Evolutionary conservation across 2,888 invertebrate species (phyloP).

Genomic region (Dicranocentrus wangi): DNA sequence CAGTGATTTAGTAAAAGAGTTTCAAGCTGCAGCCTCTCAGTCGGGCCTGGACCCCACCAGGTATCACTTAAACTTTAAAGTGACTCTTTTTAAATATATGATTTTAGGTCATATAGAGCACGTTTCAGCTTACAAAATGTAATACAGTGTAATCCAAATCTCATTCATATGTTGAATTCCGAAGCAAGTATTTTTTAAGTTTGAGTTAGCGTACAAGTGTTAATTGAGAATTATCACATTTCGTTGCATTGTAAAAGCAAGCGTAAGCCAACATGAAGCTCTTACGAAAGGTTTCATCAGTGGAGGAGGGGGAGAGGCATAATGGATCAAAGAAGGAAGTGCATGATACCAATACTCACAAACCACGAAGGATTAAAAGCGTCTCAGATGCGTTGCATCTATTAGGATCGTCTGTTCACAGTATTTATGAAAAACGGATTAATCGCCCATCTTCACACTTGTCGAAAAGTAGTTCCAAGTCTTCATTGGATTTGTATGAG

Average conservation of each 20-base stretch:
- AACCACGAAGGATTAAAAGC: constrained; percentile 38
- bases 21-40: constrained; percentile 71
- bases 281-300: neutral
- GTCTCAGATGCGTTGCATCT: constrained; percentile 48
- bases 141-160: too few relatives aligned
- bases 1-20: constrained; percentile 71
- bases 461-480: neutral
- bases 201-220: constrained; percentile 14
- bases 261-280: neutral
- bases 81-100: neutral
- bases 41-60: constrained; percentile 65
- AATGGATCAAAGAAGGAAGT: neutral
- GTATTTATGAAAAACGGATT: constrained; percentile 38
- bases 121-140: neutral
- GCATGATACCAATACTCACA: neutral
- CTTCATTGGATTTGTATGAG: neutral
- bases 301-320: too few relatives aligned
- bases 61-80: constrained; percentile 40
- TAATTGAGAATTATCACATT: constrained; percentile 34
- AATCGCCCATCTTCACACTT: constrained; percentile 23
- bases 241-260: neutral
- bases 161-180: too few relatives aligned
- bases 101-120: neutral
- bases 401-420: constrained; percentile 51
- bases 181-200: neutral